Evolutionary conservation across 1,140 invertebrate genomes (phyloP).

Genomic region (Berghia stephanieae): DNA sequence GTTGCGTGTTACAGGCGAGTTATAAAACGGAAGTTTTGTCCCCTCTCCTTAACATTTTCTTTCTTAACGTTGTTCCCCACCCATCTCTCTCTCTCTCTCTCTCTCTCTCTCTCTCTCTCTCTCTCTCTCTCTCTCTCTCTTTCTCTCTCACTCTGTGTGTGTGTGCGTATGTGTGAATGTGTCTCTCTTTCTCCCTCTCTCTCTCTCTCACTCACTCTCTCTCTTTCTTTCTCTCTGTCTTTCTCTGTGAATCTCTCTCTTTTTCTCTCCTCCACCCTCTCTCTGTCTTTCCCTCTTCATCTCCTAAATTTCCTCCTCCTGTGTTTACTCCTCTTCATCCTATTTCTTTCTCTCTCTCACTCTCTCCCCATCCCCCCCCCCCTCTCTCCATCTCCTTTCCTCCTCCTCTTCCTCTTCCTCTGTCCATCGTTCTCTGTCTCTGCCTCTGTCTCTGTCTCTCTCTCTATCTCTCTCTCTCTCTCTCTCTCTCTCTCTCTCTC

Average conservation of each 20-base stretch:
- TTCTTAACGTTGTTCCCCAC: no score
- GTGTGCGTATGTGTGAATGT: no score
- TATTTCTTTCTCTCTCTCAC: not conserved
- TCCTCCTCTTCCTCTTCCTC: not conserved
- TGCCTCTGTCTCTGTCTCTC: not conserved
- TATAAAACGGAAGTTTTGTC: no score
- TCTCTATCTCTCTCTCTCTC: not conserved
- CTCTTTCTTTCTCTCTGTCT: slow-evolving; percentile 7
- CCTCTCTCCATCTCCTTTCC: not conserved
- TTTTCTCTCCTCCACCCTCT: not conserved
- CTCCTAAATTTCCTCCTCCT: no score
- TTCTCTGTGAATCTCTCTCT: not conserved
- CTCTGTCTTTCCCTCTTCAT: not conserved
- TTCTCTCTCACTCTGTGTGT: no score
- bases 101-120: not conserved
- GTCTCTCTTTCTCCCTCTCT: slow-evolving; percentile 12
- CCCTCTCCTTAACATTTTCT: no score
- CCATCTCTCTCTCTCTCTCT: slow-evolving; percentile 1
- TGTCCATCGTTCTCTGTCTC: not conserved
- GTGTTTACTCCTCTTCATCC: not conserved
- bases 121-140: slow-evolving; percentile 1
- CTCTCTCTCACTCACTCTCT: slow-evolving; percentile 5
- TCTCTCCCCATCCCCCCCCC: not conserved
- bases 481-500: not conserved
- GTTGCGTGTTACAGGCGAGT: no score